A percentile compares a stretch with the other conserved stretches of the same genome.
phyloP scores from a whole-genome alignment of 1,140 invertebrate species.

The Holotrichia oblita region DNA sequence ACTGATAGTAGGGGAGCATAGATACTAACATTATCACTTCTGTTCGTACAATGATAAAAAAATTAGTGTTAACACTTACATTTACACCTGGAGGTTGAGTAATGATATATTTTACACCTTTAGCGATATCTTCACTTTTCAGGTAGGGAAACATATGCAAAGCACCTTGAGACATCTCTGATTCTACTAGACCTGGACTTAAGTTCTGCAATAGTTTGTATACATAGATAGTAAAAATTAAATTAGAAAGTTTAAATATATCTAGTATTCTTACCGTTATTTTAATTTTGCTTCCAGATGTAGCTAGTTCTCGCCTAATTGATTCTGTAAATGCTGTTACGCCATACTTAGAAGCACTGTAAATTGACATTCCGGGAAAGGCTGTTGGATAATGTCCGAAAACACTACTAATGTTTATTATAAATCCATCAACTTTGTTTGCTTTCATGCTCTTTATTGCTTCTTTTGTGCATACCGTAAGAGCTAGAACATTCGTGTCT shows the following conservation, averaged over 20 bases:
- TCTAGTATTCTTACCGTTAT: background rate
- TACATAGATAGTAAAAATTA: background rate
- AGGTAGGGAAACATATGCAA: background rate
- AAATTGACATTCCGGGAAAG: background rate
- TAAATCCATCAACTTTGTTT: background rate
- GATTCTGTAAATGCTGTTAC: slow-evolving; percentile 13
- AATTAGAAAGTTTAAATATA: background rate
- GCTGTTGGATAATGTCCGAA: background rate
- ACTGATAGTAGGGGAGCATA: too few species aligned
- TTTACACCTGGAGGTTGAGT: background rate
- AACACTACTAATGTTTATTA: slow-evolving; percentile 20
- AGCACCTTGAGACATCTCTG: background rate
- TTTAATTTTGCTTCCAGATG: background rate
- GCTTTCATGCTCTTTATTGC: slow-evolving; percentile 25
- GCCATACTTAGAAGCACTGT: background rate
- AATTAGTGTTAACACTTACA: too few species aligned
- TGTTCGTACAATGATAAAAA: too few species aligned
- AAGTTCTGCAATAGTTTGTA: background rate
- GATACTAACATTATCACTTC: too few species aligned
- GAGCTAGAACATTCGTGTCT: background rate
- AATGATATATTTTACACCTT: background rate
- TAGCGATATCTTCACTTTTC: slow-evolving; percentile 1
- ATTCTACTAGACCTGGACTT: background rate
- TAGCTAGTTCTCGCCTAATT: background rate
- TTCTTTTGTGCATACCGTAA: background rate